phyloP scores from a whole-genome alignment of 2,797 vertebrate genomes.

The Coregonus suidteri region DNA sequence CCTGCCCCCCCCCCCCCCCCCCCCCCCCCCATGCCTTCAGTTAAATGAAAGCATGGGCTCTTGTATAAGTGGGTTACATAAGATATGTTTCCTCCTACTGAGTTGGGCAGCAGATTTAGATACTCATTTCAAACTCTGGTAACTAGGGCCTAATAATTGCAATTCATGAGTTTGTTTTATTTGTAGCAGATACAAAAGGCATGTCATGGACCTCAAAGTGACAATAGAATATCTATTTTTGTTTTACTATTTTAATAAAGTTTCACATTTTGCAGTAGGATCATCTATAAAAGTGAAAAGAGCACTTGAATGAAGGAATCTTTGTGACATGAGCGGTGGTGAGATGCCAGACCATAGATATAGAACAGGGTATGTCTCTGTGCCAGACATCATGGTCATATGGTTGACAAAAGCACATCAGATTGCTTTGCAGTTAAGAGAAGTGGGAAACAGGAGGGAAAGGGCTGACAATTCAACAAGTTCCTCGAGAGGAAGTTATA shows the following conservation, averaged over 20 bases:
- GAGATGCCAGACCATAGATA: background rate
- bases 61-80: constrained; percentile 78
- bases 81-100: constrained; percentile 66
- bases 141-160: background rate
- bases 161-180: background rate
- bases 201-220: background rate
- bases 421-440: background rate
- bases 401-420: background rate
- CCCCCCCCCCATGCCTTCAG: constrained; percentile 32
- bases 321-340: background rate
- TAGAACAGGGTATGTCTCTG: too few relatives aligned
- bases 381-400: background rate
- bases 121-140: constrained; percentile 47
- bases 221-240: background rate
- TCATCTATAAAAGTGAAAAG: background rate
- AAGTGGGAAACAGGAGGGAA: constrained; percentile 8
- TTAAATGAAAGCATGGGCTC: constrained; percentile 49
- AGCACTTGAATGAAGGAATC: background rate
- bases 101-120: constrained; percentile 51
- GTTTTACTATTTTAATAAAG: background rate
- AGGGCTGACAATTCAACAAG: constrained; percentile 37
- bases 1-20: constrained; percentile 22
- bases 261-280: background rate
- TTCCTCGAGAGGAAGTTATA: constrained; percentile 35
- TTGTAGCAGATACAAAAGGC: background rate